Percentiles rank a stretch among this genome's conserved stretches.
These are phyloP conservation scores for Paradoxurus hermaphroditus DNA, from an alignment of 2,113 vertebrate species.

Conservation along the genomic window DNA sequence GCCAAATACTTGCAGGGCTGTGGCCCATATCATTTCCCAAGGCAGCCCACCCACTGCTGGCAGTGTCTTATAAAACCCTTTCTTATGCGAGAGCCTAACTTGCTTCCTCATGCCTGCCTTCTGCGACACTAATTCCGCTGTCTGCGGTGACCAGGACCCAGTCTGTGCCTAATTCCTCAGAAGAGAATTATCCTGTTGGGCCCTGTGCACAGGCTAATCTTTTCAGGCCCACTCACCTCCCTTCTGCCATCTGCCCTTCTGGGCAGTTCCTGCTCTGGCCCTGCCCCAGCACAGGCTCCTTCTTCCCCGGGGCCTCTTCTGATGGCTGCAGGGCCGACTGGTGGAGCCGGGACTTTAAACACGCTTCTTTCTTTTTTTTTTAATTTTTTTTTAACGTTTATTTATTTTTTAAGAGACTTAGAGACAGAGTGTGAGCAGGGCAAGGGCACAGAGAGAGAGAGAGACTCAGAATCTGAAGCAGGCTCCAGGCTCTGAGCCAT, in stretches of 20 bases:
- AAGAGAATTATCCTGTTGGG: rapidly evolving
- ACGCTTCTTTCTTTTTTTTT: no score
- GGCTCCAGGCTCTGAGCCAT: no score
- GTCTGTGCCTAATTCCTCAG: not conserved
- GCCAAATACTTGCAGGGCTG: not conserved
- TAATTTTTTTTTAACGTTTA: no score
- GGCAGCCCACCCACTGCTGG: not conserved
- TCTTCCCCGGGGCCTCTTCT: not conserved
- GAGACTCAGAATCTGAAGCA: no score
- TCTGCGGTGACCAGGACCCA: not conserved
- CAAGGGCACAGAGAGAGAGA: no score
- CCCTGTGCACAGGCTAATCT: not conserved
- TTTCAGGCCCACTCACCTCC: not conserved
- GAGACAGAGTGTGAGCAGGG: no score
- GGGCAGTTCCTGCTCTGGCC: not conserved
- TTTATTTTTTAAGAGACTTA: no score
- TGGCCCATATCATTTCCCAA: not conserved
- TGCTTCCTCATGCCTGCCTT: not conserved
- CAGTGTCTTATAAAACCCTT: not conserved
- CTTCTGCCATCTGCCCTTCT: not conserved
- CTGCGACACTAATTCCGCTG: rapidly evolving
- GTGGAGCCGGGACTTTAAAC: not conserved
- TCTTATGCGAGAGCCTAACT: not conserved
- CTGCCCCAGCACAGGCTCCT: not conserved
- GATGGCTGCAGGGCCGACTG: not conserved